Evolutionary conservation across 2,888 invertebrate genomes (phyloP).

Genomic region (Willowsia nigromaculata): DNA sequence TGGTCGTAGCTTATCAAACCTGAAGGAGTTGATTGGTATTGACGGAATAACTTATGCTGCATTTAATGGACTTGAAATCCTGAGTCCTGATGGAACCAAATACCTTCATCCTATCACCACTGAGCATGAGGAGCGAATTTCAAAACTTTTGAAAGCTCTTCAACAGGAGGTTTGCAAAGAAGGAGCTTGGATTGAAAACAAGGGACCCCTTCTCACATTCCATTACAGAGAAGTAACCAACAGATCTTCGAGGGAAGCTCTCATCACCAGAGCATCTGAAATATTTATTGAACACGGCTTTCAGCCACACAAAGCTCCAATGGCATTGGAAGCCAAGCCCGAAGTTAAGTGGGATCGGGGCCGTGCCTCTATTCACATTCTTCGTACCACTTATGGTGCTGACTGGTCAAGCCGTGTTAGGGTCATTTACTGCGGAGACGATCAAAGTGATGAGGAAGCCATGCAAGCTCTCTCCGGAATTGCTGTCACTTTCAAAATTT

Average conservation of each 20-base stretch:
- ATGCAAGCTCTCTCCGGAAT: constrained; percentile 81
- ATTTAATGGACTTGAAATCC: constrained; percentile 81
- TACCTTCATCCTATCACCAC: constrained; percentile 81
- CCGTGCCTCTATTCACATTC: constrained; percentile 81
- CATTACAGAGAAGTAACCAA: constrained; percentile 81
- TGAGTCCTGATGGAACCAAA: constrained; percentile 81
- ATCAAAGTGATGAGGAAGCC: constrained; percentile 80
- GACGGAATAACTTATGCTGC: constrained; percentile 81
- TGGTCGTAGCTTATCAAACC: constrained; percentile 80
- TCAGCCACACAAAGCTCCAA: constrained; percentile 80
- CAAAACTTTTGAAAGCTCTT: constrained; percentile 79
- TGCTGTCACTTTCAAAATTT: constrained; percentile 81
- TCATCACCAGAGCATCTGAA: constrained; percentile 80
- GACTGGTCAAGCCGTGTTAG: constrained; percentile 81
- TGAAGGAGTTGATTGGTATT: constrained; percentile 81
- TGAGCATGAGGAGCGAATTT: constrained; percentile 80
- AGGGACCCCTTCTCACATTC: constrained; percentile 81
- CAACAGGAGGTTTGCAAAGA: constrained; percentile 80
- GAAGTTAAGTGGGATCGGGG: constrained; percentile 81
- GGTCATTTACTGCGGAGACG: constrained; percentile 81
- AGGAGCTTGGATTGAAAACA: constrained; percentile 81
- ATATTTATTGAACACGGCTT: constrained; percentile 80
- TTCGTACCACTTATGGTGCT: constrained; percentile 81
- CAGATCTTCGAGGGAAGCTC: constrained; percentile 78
- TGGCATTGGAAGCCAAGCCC: constrained; percentile 81